Base-by-base conservation (phyloP, 2,113 vertebrate genomes). In the Cichladusa arquata region DNA sequence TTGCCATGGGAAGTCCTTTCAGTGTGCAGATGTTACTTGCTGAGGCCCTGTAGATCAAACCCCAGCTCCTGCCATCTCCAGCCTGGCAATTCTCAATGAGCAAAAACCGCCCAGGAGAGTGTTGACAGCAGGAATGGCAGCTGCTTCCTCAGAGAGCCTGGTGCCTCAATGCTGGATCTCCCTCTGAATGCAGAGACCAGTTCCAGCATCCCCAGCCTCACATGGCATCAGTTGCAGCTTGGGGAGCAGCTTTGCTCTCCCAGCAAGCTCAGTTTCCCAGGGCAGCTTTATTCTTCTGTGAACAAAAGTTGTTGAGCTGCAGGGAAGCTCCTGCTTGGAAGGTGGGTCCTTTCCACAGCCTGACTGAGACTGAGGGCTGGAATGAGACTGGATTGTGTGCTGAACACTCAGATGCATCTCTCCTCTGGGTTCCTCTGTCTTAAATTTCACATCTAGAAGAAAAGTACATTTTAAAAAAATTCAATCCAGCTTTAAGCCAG, bases 21-120 rank as follows among this genome's bases (percentile, higher is more conserved):
- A 45, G 40, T 11, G 10, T 74, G 78, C 77, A 94, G 95, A 82
- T 93, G 91, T 95, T 92, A 5, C 44, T 95, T 74, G 77, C 92
- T 86, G 80, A 85, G 64, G 36, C 53, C 78, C 60, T 83, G 54
- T 76, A 91, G 93, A 93, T 94, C 92, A 95, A 97, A 96, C 69
- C 85, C 82, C 60, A n/a, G 0, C 57, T 92, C 91, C 81, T 9
- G 16, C 67, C 67, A 73, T 81, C 64, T 80, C 70, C 54, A 86
- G 58, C 23, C 25, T 70, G 5, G 9, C 60, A 16, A 14, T 54
- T 90, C 70, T 83, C 71, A 73, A 70, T 58, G 66, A 76, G 70
- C 45, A 80, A 66, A 76, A 87, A 6, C 64, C 3, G 14, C 74
- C 67, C 60, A 85, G 64, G 54, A 62, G 78, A 77, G 92, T 5